Evolutionary conservation across 2,797 vertebrate species (phyloP).

Genomic region (Malurus leucopterus): DNA sequence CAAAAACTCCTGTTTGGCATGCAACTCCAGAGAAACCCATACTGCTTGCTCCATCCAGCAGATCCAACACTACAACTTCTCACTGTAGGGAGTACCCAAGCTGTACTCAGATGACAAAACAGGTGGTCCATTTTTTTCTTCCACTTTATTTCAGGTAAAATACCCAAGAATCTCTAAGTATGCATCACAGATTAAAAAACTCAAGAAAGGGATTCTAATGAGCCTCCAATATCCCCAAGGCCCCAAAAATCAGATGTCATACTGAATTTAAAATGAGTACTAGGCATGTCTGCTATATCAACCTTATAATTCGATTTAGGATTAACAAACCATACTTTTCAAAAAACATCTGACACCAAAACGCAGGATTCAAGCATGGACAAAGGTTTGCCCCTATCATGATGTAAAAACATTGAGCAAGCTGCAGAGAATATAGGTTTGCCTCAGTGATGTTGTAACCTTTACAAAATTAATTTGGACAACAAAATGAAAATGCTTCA

Average conservation of each 20-base stretch:
- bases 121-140: not conserved
- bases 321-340: not conserved
- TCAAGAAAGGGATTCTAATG: not conserved
- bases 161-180: not conserved
- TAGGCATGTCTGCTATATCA: not conserved
- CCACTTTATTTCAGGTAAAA: not conserved
- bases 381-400: not conserved
- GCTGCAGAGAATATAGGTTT: not conserved
- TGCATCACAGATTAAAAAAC: not conserved
- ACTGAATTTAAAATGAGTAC: not conserved
- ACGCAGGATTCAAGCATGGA: not conserved
- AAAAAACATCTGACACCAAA: not conserved
- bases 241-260: not conserved
- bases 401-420: not conserved
- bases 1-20: not conserved
- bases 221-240: not conserved
- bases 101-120: not conserved
- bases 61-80: not conserved
- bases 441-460: not conserved
- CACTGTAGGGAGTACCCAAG: not conserved
- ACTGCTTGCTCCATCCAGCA: not conserved
- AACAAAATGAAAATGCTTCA: not conserved
- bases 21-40: not conserved
- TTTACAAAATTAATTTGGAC: not conserved
- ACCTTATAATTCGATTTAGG: not conserved